Evolutionary conservation across 2,888 invertebrate genomes (phyloP).

Genomic region (Campoplex nolae): DNA sequence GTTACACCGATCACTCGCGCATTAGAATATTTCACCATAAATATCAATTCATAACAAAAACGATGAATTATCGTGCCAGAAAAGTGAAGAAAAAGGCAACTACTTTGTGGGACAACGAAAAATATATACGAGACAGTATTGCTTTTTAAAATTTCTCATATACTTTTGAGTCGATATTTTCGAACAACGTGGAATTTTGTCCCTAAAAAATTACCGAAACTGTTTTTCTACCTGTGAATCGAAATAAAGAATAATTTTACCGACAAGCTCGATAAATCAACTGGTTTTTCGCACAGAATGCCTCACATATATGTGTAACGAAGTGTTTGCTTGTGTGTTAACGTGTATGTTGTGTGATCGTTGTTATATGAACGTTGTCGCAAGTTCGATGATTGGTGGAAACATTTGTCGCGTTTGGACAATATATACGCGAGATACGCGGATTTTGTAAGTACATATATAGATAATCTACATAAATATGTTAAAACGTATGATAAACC

Average conservation of each 20-base stretch:
- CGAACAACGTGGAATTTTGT: too few species aligned
- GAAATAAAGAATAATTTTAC: neutral
- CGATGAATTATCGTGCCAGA: too few species aligned
- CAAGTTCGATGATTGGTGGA: slow-evolving; percentile 64
- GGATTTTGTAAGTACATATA: slow-evolving; percentile 59
- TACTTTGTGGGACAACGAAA: too few species aligned
- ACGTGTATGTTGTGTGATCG: neutral
- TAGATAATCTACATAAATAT: slow-evolving; percentile 67
- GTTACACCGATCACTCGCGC: neutral
- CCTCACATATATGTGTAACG: slow-evolving; percentile 25
- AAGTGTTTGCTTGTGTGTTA: neutral
- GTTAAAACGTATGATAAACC: slow-evolving; percentile 64
- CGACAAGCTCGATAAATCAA: neutral
- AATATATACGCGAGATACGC: slow-evolving; percentile 45
- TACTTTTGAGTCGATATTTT: too few species aligned
- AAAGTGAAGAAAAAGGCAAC: too few species aligned
- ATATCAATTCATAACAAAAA: neutral
- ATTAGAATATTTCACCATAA: neutral
- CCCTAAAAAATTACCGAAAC: neutral
- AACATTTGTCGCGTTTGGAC: slow-evolving; percentile 59
- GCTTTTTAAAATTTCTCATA: too few species aligned
- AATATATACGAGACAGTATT: too few species aligned
- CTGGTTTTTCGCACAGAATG: neutral
- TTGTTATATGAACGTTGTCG: slow-evolving; percentile 57
- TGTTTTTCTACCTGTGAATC: neutral